Evolutionary conservation across 2,113 vertebrate species (phyloP).

Genomic region (Pachycephala philippinensis): DNA sequence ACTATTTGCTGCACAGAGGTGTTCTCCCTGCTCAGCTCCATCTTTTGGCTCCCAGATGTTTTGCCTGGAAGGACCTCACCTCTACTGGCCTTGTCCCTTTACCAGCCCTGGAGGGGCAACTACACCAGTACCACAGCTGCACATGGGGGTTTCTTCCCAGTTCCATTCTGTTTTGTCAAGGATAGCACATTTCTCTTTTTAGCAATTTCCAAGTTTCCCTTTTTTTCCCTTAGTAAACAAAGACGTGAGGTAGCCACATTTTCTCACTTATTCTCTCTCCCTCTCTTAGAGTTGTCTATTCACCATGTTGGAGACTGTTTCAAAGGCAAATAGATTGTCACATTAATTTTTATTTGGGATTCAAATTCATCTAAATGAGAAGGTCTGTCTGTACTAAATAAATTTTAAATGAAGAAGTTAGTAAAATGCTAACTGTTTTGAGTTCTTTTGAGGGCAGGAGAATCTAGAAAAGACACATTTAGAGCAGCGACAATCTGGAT

Average conservation of each 20-base stretch:
- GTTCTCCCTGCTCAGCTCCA: not conserved
- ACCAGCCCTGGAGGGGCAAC: not conserved
- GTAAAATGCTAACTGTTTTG: not conserved
- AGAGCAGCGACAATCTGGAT: not conserved
- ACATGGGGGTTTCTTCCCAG: not conserved
- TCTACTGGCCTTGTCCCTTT: not conserved
- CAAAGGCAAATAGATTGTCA: not conserved
- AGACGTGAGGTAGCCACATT: not conserved
- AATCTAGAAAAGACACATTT: not conserved
- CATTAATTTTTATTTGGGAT: not conserved
- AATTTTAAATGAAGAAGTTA: not conserved
- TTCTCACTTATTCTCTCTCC: not conserved
- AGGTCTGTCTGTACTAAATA: not conserved
- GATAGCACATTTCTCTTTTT: not conserved
- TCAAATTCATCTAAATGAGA: not conserved
- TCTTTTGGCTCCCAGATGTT: not conserved
- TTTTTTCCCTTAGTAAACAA: not conserved
- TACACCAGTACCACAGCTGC: not conserved
- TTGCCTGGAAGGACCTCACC: not conserved
- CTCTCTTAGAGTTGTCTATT: not conserved
- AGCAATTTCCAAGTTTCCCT: not conserved
- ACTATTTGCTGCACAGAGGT: not conserved
- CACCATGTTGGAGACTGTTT: not conserved
- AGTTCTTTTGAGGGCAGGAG: not conserved
- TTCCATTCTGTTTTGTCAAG: not conserved